Conservation (phyloP, 1,140 invertebrate species). For the Zaprionus camerounensis region DNA sequence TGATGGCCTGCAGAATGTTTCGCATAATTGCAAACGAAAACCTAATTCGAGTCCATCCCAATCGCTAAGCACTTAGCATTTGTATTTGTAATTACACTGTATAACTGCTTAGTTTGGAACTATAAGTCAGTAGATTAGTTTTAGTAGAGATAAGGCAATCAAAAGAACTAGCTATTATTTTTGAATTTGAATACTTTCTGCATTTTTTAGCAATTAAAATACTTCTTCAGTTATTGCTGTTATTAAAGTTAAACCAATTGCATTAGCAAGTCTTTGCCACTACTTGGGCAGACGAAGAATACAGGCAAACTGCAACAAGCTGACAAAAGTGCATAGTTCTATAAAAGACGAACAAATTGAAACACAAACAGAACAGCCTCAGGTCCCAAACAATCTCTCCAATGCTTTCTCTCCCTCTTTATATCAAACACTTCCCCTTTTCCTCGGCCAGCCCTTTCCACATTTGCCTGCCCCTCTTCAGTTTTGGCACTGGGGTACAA, state of each 20-base stretch:
- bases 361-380: slow-evolving; percentile 66
- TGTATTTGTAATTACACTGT: slow-evolving; percentile 1
- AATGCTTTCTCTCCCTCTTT: neutral
- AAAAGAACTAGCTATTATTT: neutral
- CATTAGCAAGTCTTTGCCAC: slow-evolving; percentile 31
- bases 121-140: neutral
- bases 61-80: neutral
- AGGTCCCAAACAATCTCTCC: neutral
- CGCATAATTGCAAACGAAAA: slow-evolving; percentile 41
- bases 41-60: neutral
- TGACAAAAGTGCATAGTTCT: slow-evolving; percentile 79
- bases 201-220: neutral
- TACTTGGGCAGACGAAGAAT: slow-evolving; percentile 19
- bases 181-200: no score
- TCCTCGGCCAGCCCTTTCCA: neutral
- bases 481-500: slow-evolving; percentile 23
- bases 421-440: neutral
- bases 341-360: slow-evolving; percentile 78
- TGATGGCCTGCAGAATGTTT: slow-evolving; percentile 35
- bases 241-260: slow-evolving; percentile 49
- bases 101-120: slow-evolving; percentile 7
- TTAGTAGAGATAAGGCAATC: neutral
- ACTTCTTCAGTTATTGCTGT: neutral
- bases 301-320: slow-evolving; percentile 42
- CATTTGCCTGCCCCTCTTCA: neutral